Conservation (phyloP, 2,797 vertebrate species). For the Chaunax sp. region DNA sequence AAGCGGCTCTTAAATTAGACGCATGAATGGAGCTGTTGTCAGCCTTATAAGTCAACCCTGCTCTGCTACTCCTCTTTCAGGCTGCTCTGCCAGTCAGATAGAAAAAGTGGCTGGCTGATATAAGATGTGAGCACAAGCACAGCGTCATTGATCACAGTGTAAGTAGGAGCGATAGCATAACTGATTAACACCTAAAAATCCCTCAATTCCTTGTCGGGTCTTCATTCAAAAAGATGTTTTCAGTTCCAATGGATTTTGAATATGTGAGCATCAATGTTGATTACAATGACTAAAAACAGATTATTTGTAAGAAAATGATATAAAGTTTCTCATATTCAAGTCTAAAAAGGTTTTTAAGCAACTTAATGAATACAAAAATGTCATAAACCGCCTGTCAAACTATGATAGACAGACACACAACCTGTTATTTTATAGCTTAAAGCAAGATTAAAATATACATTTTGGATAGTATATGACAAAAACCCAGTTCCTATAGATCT, state of each 20-base stretch:
- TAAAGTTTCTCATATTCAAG: not conserved
- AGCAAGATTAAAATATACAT: too few species aligned
- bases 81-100: constrained; percentile 42
- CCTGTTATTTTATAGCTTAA: too few species aligned
- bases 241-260: not conserved
- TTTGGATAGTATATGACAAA: not conserved
- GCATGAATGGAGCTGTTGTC: constrained; percentile 81
- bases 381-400: too few species aligned
- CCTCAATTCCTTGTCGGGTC: not conserved
- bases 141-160: constrained; percentile 41
- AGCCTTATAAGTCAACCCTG: constrained; percentile 79
- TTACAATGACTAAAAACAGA: too few species aligned
- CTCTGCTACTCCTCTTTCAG: constrained; percentile 37
- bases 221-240: not conserved
- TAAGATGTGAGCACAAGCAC: constrained; percentile 29
- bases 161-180: constrained; percentile 12
- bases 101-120: constrained; percentile 51
- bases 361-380: too few species aligned
- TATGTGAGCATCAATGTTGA: not conserved
- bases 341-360: too few species aligned
- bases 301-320: not conserved
- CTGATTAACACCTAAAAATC: constrained; percentile 15
- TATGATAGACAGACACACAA: too few species aligned
- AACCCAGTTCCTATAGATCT: not conserved
- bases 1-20: constrained; percentile 85